Evolutionary conservation across 1,140 invertebrate genomes (phyloP), one percentile per base, ranked within the genome.

Genomic region (Steinernema feltiae): DNA sequence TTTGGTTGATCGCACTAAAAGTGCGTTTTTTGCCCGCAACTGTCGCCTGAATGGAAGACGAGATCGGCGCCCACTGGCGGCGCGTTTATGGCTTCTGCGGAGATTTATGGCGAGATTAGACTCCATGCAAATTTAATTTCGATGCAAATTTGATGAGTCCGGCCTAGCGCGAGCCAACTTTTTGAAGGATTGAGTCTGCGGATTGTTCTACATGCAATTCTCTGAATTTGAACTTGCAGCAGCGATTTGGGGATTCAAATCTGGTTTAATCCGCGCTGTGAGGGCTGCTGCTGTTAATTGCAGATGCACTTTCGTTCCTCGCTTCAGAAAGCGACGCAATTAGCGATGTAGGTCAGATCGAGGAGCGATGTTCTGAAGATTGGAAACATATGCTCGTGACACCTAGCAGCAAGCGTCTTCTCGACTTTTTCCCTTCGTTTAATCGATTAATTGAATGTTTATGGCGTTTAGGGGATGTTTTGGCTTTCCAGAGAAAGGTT

Each of bases 111-210:
- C 53, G 12, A 63, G 53, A 63, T 63, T 63, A 17, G 53, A 63
- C 12, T 7, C 53, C 24, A 63, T 63, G 53, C 12, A 63, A 63
- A 63, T 63, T 63, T 63, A 63, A 63, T 63, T 63, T 63, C 53
- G 24, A 63, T 63, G 53, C 53, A 63, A 63, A 63, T 27, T 17
- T 21, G 24, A 63, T 63, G 53, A 63, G 24, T 27, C 53, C 7
- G 24, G 24, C 2, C 53, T 12, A 7, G 7, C 18, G 7, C 18
- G 18, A 41, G 18, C 12, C 7, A 21, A 63, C 53, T 12, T 41
- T 41, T 41, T 41, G 18, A 41, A 41, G 18, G 35, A 7, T 41
- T 41, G 35, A 41, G 35, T 41, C 18, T 41, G 35, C 35, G 35
- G 18, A 18, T 41, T 41, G 35, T 7, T 41, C 35, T 41, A 41